Evolutionary conservation across 2,797 vertebrate species (phyloP), one percentile per base, ranked within the genome.

Genomic region (Antrozous pallidus): DNA sequence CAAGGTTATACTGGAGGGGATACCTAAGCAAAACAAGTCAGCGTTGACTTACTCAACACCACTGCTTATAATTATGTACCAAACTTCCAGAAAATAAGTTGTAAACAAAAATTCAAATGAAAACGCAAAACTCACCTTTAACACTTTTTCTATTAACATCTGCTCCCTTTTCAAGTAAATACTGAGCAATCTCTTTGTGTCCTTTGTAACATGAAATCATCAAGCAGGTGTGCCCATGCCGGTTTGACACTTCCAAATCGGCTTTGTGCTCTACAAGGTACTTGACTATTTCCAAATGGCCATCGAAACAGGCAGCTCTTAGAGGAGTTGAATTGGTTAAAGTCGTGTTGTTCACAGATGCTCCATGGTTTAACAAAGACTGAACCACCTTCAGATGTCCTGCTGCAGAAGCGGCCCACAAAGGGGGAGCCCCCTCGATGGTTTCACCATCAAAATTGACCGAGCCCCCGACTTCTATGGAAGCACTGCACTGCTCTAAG

Each of bases 121-220:
- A 67, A 78, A 75, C 42, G 51, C 7, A 13, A 63, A 40, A 94
- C 97, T 98, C 96, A 99, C 99, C 99, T 99, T 99, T 99, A 8
- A 99, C 99, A 92, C 99, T 99, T 97, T 99, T 99, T 87, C 99
- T 98, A 97, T 99, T 99, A 38, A 99, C 99, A 97, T 99, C 99
- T 28, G 99, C 99, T 5, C 99, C 99, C 94, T 99, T 99, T 98
- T 99, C 99, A 97, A 99, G 98, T 94, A 99, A 98, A 98, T 99
- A 99, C 98, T 99, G 99, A 1, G 99, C 99, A 58, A 99, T 99
- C 95, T 99, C 99, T 96, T 99, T 99, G 97, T 99, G 99, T 81
- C 99, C 99, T 96, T 99, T 99, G 98, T 99, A 99, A 97, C 99
- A 99, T 16, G 99, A 99, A 93, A 99, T 99, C 99, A 99, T 99